These are phyloP conservation scores for Polyodon spathula DNA, from an alignment of 2,113 vertebrate genomes.

Conservation along the genomic window DNA sequence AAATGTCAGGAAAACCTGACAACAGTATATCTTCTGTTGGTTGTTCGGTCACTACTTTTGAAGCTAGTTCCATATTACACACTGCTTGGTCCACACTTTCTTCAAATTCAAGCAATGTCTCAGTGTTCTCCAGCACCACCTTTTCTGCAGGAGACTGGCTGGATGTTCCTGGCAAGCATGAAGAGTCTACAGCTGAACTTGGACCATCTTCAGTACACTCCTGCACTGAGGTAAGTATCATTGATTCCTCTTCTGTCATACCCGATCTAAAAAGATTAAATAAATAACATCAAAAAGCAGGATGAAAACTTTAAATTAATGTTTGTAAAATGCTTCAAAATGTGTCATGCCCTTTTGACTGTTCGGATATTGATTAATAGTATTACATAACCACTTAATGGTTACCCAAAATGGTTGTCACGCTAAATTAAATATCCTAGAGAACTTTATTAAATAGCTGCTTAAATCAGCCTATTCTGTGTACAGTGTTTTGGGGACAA, in stretches of 20 bases:
- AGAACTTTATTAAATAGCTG: too few species aligned
- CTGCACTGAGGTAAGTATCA: conserved; percentile 52
- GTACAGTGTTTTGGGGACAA: too few species aligned
- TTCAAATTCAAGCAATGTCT: conserved; percentile 39
- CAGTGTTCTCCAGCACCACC: conserved; percentile 35
- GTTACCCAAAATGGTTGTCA: too few species aligned
- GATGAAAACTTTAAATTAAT: neutral
- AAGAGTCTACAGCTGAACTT: conserved; percentile 37
- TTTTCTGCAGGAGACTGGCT: conserved; percentile 39
- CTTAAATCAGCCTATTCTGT: too few species aligned
- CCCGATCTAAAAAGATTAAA: conserved; percentile 49
- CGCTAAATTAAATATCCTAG: too few species aligned
- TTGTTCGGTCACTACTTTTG: conserved; percentile 27
- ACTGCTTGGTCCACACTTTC: conserved; percentile 36
- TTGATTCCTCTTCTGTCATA: conserved; percentile 64
- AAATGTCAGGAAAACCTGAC: conserved; percentile 34
- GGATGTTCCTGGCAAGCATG: conserved; percentile 44
- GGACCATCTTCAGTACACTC: conserved; percentile 46
- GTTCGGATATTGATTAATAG: too few species aligned
- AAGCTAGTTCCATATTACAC: conserved; percentile 44
- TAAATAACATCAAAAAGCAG: neutral
- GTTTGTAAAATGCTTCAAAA: neutral
- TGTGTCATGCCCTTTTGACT: too few species aligned
- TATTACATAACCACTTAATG: too few species aligned
- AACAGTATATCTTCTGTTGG: conserved; percentile 54